phyloP scores from a whole-genome alignment of 2,888 invertebrate genomes.

The Proisotoma minuta region DNA sequence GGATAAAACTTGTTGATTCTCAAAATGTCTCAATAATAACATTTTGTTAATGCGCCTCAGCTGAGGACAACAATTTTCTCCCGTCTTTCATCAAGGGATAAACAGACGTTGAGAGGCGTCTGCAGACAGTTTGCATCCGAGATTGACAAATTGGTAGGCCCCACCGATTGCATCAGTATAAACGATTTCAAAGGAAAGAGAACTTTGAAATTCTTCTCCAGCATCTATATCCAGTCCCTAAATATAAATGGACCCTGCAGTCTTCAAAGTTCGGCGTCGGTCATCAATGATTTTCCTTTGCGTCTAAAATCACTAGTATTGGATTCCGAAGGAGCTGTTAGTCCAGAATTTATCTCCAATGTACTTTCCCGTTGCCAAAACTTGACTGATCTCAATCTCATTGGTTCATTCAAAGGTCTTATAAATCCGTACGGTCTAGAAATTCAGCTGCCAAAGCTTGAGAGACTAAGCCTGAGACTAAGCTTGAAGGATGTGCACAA shows the following conservation, averaged over 20 bases:
- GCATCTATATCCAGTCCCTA: background rate
- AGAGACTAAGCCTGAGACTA: background rate
- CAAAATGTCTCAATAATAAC: too few species aligned
- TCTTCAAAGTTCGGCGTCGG: background rate
- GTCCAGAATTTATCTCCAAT: background rate
- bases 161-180: background rate
- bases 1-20: too few species aligned
- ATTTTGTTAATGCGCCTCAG: too few species aligned
- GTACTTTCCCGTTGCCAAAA: background rate
- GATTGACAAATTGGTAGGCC: background rate
- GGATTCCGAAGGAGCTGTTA: background rate
- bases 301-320: background rate
- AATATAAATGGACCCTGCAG: background rate
- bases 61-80: background rate
- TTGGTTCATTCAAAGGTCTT: background rate
- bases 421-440: background rate
- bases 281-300: background rate
- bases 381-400: background rate
- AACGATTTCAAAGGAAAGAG: background rate
- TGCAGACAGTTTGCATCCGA: background rate
- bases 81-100: background rate
- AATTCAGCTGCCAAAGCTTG: background rate
- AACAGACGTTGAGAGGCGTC: background rate
- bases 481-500: background rate
- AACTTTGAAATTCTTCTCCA: background rate